Percentiles rank a stretch among this genome's conserved stretches.
These are phyloP conservation scores for Quadroppia sp. DNA, from an alignment of 2,888 invertebrate genomes.

Conservation along the genomic window DNA sequence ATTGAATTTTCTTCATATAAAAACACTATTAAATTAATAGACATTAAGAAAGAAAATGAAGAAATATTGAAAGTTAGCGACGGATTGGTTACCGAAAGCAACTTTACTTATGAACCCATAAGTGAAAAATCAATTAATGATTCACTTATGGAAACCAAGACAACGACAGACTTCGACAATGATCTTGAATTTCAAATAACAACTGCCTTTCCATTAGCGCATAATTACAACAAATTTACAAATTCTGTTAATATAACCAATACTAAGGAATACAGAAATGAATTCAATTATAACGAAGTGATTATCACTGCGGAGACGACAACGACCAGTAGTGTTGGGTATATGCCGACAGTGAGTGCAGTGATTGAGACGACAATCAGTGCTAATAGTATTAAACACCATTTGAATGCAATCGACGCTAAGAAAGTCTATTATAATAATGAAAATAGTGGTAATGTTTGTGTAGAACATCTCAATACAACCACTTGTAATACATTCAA, in stretches of 20 bases:
- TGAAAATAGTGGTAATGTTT: not conserved
- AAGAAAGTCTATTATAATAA: not conserved
- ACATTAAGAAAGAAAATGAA: not conserved
- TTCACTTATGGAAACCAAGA: not conserved
- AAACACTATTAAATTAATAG: not conserved
- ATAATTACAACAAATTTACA: not conserved
- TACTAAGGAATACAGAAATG: not conserved
- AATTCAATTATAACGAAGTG: not conserved
- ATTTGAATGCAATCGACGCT: not conserved
- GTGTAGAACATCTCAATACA: not conserved
- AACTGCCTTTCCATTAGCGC: not conserved
- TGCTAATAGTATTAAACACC: not conserved
- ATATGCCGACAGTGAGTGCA: not conserved
- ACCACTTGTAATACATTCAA: not conserved
- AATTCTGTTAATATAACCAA: too few species aligned
- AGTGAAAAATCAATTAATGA: not conserved
- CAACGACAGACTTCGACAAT: not conserved
- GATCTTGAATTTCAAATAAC: not conserved
- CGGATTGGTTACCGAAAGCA: not conserved
- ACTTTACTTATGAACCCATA: not conserved
- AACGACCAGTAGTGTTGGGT: not conserved
- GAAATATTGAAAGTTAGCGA: not conserved
- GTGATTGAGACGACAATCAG: not conserved
- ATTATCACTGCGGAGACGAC: slow-evolving; percentile 8
- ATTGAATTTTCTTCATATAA: not conserved